Base-by-base conservation (phyloP, 2,888 invertebrate species). In the Pachydiplax longipennis region DNA sequence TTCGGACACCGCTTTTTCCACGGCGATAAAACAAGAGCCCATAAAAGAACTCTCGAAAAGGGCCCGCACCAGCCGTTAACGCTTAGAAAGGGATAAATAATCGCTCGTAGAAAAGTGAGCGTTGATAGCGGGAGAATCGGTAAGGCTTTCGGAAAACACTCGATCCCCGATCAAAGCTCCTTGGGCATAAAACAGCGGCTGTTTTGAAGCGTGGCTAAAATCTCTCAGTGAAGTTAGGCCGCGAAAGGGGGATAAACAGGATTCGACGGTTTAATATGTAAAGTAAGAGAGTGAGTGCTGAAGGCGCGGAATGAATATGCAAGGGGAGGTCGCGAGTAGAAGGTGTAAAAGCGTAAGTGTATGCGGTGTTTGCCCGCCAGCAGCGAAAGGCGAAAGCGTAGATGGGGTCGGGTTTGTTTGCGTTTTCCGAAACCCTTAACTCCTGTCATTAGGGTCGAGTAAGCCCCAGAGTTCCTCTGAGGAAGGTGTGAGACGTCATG, bases 361-460 rank as follows among this genome's bases (percentile, higher is more conserved):
- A 61, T 87, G 87, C 58, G 61, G 87, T 87, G 87, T 87, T 87
- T 87, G 61, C 87, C 53, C 53, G 87, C 31, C 6, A 15, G 87
- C 37, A 37, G 61, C 35, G 61, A 58, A 35, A 58, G 35, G 22
- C n/a, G 61, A 44, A 44, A 44, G 25, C 13, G 73, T 3, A 10
- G 25, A 73, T 31, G 25, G 73, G 65, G 65, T 25, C 22, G 65
- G 65, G 73, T 73, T 73, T 61, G 87, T 87, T 87, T 87, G 65
- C 87, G 35, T 87, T 87, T 58, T 37, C 87, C 31, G 61, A 87
- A 87, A 58, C 87, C 61, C 61, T 87, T 58, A 87, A 87, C 87
- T 87, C 35, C 87, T n/a, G 61, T 37, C 87, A 87, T 87, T 87
- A 87, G 61, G 61, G 87, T 37, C 61, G 87, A 65, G 87, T 35